phyloP scores from a whole-genome alignment of 2,113 vertebrate species.

The Podarcis cretensis region DNA sequence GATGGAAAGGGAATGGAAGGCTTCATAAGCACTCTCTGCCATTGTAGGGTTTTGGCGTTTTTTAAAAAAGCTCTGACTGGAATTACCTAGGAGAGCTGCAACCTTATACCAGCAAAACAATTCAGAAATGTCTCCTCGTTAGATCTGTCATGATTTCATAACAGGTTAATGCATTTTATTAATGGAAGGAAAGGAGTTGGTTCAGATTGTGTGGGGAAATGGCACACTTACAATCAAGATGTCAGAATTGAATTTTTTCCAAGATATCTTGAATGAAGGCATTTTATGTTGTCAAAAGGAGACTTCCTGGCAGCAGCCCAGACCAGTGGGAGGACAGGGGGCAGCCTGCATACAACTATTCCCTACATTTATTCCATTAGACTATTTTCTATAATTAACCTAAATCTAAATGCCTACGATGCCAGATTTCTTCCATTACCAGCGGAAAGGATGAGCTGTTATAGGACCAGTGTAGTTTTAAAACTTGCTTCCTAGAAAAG shows the following conservation, averaged over 20 bases:
- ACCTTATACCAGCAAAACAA: neutral
- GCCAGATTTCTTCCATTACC: neutral
- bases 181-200: neutral
- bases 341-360: slow-evolving; percentile 16
- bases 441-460: neutral
- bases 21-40: neutral
- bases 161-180: neutral
- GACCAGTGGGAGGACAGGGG: slow-evolving; percentile 12
- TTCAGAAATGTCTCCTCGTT: neutral
- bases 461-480: accelerated
- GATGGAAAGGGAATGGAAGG: neutral
- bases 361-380: slow-evolving; percentile 32
- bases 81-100: neutral
- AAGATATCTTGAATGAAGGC: slow-evolving; percentile 25
- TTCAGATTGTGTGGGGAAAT: neutral
- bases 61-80: neutral
- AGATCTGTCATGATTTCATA: neutral
- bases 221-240: neutral
- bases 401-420: neutral
- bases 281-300: slow-evolving; percentile 42
- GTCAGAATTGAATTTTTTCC: slow-evolving; percentile 33
- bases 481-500: neutral
- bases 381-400: slow-evolving; percentile 49
- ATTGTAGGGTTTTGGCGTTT: neutral
- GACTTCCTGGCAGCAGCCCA: slow-evolving; percentile 33